Conservation (phyloP, 1,140 invertebrate genomes). For the Panagrolaimus sp. region DNA sequence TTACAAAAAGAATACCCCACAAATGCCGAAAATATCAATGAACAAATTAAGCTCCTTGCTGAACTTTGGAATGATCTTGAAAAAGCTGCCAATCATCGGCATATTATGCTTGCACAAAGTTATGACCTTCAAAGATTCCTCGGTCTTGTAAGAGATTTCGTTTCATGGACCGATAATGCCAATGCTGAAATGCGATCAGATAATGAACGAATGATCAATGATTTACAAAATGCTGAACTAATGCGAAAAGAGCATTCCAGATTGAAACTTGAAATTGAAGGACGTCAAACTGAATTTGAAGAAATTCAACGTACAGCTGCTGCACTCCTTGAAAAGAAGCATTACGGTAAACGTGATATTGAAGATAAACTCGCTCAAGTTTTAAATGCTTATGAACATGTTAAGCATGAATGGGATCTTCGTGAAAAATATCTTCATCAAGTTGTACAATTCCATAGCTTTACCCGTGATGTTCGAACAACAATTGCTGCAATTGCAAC, state of each 20-base stretch:
- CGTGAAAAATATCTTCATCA: conserved; percentile 86
- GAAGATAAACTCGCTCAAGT: conserved; percentile 73
- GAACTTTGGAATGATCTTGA: conserved; percentile 81
- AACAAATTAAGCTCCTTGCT: conserved; percentile 76
- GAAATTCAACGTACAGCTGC: conserved; percentile 74
- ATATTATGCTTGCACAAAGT: conserved; percentile 76
- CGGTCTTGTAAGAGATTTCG: conserved; percentile 65
- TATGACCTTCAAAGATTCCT: conserved; percentile 82
- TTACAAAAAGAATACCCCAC: conserved; percentile 82
- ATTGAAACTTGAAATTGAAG: conserved; percentile 86
- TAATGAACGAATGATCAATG: conserved; percentile 77
- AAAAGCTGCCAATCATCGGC: conserved; percentile 72
- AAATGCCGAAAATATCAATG: conserved; percentile 79
- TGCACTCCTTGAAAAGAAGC: conserved; percentile 74
- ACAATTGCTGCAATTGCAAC: conserved; percentile 79
- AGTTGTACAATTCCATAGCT: conserved; percentile 85
- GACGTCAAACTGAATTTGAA: conserved; percentile 78
- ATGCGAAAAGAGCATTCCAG: conserved; percentile 83
- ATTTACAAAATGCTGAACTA: conserved; percentile 78
- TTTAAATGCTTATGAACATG: conserved; percentile 71
- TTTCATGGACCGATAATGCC: conserved; percentile 74
- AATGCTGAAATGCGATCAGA: conserved; percentile 74
- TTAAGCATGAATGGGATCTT: conserved; percentile 79
- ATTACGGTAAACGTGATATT: conserved; percentile 70
- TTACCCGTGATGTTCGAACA: conserved; percentile 86